Percentiles rank a stretch among this genome's conserved stretches.
Evolutionary conservation across 2,113 vertebrate species (phyloP).

Genomic region (Psittacara wagleri): DNA sequence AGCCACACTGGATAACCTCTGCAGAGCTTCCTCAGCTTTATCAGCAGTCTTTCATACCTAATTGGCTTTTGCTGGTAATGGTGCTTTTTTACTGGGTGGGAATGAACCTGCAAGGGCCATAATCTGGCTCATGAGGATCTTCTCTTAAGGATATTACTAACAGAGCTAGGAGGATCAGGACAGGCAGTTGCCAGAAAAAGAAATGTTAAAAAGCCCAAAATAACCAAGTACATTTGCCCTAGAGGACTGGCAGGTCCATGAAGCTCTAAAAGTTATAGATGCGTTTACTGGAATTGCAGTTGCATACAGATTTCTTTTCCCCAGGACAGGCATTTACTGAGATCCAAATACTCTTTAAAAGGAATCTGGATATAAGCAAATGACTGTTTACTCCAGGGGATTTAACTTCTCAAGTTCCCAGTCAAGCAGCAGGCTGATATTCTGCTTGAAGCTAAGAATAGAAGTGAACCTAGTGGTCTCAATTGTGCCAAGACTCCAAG

Average conservation of each 20-base stretch:
- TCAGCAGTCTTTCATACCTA: constrained; percentile 3
- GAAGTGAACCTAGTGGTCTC: neutral
- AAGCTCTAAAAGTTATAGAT: constrained; percentile 16
- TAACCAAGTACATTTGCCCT: neutral
- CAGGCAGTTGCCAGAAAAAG: constrained; percentile 10
- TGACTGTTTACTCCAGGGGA: neutral
- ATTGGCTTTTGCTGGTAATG: neutral
- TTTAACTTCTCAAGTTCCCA: neutral
- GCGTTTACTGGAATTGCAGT: neutral
- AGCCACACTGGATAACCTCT: neutral
- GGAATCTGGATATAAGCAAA: constrained; percentile 15
- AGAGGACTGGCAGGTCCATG: neutral
- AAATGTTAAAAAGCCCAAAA: neutral
- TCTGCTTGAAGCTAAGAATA: neutral
- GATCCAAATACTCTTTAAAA: neutral
- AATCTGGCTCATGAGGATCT: constrained; percentile 3
- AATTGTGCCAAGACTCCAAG: neutral
- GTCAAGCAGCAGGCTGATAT: neutral
- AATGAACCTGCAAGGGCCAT: neutral
- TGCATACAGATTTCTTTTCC: constrained; percentile 11
- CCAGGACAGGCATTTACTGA: neutral
- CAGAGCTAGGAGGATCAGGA: neutral
- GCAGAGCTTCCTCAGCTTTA: constrained; percentile 9
- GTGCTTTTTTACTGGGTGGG: neutral
- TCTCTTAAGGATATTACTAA: neutral